Evolutionary conservation across 2,113 vertebrate species (phyloP).

Genomic region (Puma concolor): DNA sequence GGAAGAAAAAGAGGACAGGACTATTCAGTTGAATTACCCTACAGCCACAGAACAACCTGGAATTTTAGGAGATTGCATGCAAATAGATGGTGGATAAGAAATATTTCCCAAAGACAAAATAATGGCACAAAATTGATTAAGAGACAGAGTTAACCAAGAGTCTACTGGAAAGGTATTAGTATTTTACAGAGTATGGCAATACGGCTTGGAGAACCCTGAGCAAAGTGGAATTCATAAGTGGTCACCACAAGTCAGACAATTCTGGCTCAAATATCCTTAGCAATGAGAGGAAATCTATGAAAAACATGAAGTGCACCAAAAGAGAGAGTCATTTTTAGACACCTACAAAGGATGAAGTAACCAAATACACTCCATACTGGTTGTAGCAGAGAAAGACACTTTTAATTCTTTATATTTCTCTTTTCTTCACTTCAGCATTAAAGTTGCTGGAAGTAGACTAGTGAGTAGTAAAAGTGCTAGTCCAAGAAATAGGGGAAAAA

Average conservation of each 20-base stretch:
- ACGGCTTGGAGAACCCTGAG: neutral
- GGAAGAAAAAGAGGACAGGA: neutral
- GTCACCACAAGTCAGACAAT: neutral
- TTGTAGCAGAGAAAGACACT: neutral
- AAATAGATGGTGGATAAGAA: neutral
- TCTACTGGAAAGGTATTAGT: neutral
- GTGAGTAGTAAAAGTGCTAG: neutral
- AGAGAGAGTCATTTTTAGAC: neutral
- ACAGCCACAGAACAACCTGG: neutral
- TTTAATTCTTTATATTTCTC: neutral
- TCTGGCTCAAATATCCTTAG: neutral
- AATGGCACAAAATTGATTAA: neutral
- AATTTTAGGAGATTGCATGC: neutral
- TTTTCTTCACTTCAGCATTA: neutral
- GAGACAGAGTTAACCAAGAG: neutral
- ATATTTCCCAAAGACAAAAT: neutral
- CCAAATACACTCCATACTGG: neutral
- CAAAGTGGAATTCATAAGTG: neutral
- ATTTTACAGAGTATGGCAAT: neutral
- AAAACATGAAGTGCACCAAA: neutral
- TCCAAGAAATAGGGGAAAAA: neutral
- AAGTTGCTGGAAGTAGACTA: neutral
- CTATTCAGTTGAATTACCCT: neutral
- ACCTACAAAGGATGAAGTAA: neutral
- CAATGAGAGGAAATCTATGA: neutral